These are phyloP conservation scores for Australoheros facetus DNA, from an alignment of 2,797 vertebrate genomes.

Conservation along the genomic window DNA sequence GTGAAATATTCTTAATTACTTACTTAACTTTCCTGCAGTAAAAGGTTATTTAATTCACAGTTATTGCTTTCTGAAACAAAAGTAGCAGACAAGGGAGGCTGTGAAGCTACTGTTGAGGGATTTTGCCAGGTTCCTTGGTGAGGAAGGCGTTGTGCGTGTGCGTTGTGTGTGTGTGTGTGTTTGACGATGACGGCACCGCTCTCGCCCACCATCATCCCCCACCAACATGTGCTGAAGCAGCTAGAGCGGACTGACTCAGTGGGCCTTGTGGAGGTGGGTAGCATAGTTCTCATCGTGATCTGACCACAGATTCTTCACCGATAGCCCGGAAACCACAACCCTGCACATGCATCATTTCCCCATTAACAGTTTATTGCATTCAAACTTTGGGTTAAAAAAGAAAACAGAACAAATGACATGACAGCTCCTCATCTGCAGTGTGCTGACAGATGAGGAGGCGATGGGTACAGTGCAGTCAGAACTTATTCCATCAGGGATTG, in stretches of 20 bases:
- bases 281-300: constrained; percentile 70
- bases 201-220: constrained; percentile 77
- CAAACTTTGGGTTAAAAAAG: background rate
- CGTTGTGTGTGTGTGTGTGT: constrained; percentile 48
- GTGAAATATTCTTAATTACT: constrained; percentile 15
- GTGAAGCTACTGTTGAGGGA: constrained; percentile 32
- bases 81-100: constrained; percentile 20
- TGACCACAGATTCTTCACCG: constrained; percentile 24
- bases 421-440: background rate
- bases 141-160: constrained; percentile 41
- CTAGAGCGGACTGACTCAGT: constrained; percentile 77
- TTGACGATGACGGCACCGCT: constrained; percentile 65
- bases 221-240: constrained; percentile 66
- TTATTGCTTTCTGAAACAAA: constrained; percentile 34
- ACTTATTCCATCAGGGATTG: constrained; percentile 33
- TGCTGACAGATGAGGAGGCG: constrained; percentile 58
- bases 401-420: background rate
- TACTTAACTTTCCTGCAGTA: constrained; percentile 5
- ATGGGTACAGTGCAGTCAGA: constrained; percentile 28
- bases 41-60: constrained; percentile 37
- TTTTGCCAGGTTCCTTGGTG: constrained; percentile 25
- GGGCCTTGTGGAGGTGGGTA: constrained; percentile 73
- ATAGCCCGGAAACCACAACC: constrained; percentile 11
- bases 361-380: background rate
- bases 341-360: background rate